A percentile compares a stretch with the other conserved stretches of the same genome.
These are phyloP conservation scores for Lysiphlebus fabarum DNA, from an alignment of 1,140 invertebrate species.

Conservation along the genomic window DNA sequence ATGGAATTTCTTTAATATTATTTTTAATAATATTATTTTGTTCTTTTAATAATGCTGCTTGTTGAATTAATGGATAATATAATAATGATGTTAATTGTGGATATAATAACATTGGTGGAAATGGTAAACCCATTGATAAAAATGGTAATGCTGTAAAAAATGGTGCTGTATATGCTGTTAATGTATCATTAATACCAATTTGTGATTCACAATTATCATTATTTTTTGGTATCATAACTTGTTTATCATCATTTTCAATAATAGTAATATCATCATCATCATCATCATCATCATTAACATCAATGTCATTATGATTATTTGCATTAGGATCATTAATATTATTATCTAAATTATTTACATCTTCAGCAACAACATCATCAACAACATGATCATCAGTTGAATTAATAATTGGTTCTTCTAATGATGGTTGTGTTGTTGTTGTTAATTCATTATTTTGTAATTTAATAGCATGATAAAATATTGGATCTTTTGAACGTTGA, in stretches of 20 bases:
- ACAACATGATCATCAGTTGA: slow-evolving; percentile 2
- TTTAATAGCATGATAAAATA: slow-evolving; percentile 74
- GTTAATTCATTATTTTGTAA: slow-evolving; percentile 68
- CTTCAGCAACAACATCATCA: slow-evolving; percentile 11
- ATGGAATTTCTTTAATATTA: slow-evolving; percentile 43
- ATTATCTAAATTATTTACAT: slow-evolving; percentile 15
- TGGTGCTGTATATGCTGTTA: slow-evolving; percentile 44
- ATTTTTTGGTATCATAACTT: slow-evolving; percentile 23
- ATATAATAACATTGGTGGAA: slow-evolving; percentile 52
- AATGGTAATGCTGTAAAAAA: slow-evolving; percentile 51
- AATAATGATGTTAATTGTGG: slow-evolving; percentile 48
- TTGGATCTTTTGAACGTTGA: slow-evolving; percentile 71
- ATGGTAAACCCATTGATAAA: slow-evolving; percentile 52
- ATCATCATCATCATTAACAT: slow-evolving; percentile 3
- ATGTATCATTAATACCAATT: slow-evolving; percentile 36
- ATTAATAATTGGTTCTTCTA: slow-evolving; percentile 47
- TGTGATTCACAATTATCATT: slow-evolving; percentile 34
- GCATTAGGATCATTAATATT: slow-evolving; percentile 11
- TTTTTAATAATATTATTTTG: slow-evolving; percentile 24
- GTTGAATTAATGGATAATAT: slow-evolving; percentile 49
- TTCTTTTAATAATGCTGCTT: slow-evolving; percentile 33
- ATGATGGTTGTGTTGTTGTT: slow-evolving; percentile 66
- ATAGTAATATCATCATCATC: slow-evolving; percentile 16
- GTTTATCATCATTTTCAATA: neutral
- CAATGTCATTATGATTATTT: slow-evolving; percentile 18